Evolutionary conservation across 1,140 invertebrate genomes (phyloP).

Genomic region (Leucophenga varia): DNA sequence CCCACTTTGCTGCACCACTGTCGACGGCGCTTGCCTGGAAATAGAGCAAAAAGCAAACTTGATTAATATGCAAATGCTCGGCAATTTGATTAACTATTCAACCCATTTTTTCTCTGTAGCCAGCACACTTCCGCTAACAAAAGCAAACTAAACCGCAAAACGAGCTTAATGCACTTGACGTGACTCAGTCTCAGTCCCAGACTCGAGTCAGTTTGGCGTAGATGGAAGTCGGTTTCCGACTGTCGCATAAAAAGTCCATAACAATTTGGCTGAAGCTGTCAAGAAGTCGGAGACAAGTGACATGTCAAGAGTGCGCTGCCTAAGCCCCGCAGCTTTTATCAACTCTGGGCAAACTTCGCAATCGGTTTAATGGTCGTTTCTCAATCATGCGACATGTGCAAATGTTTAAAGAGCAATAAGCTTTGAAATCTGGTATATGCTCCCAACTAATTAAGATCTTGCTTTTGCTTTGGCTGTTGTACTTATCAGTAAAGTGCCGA

Average conservation of each 20-base stretch:
- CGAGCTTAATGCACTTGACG: slow-evolving; percentile 38
- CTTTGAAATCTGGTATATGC: slow-evolving; percentile 10
- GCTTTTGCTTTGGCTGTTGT: slow-evolving; percentile 2
- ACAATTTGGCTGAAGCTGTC: slow-evolving; percentile 11
- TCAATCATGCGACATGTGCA: slow-evolving; percentile 8
- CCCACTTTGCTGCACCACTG: slow-evolving; percentile 12
- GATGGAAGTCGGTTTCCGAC: too few species aligned
- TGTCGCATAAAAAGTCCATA: slow-evolving; percentile 9
- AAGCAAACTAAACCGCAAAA: slow-evolving; percentile 20
- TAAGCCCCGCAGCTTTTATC: slow-evolving; percentile 5
- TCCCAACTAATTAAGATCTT: slow-evolving; percentile 24
- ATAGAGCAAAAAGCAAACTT: slow-evolving; percentile 31
- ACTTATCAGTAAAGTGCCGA: slow-evolving; percentile 7
- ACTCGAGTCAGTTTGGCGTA: background rate
- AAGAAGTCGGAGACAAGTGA: slow-evolving; percentile 9
- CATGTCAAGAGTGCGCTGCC: slow-evolving; percentile 12
- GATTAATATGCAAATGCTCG: slow-evolving; percentile 47
- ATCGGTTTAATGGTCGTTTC: slow-evolving; percentile 12
- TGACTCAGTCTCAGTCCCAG: slow-evolving; percentile 18
- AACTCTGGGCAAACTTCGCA: slow-evolving; percentile 10
- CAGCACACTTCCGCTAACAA: slow-evolving; percentile 31
- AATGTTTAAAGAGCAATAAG: slow-evolving; percentile 18
- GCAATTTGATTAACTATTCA: slow-evolving; percentile 42
- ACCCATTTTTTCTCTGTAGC: slow-evolving; percentile 28
- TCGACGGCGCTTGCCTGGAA: slow-evolving; percentile 19